These are phyloP conservation scores for Lasioglossum malachurum DNA, from an alignment of 2,888 invertebrate species.

Conservation along the genomic window DNA sequence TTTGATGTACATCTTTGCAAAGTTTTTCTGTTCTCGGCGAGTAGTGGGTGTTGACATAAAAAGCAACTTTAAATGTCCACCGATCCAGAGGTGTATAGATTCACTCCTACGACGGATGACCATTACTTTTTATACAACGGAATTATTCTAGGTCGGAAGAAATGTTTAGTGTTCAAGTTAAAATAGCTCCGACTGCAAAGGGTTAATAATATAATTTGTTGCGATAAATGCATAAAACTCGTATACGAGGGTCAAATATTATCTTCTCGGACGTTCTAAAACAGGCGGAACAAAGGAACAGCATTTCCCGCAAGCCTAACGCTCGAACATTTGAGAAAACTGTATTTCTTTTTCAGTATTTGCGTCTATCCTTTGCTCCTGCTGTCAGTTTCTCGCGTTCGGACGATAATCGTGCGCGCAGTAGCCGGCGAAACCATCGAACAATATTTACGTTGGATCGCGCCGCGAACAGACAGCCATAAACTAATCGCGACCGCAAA, in stretches of 20 bases:
- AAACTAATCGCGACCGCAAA: slow-evolving; percentile 18
- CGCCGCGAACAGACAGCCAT: not conserved
- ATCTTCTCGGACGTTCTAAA: not conserved
- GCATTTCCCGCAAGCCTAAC: not conserved
- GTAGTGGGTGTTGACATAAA: too few relatives aligned
- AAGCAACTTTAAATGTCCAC: too few relatives aligned
- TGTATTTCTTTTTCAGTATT: not conserved
- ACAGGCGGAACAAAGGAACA: not conserved
- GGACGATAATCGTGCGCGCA: slow-evolving; percentile 20
- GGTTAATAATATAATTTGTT: too few relatives aligned
- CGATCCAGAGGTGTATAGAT: too few relatives aligned
- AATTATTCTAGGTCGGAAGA: too few relatives aligned
- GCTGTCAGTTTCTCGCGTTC: slow-evolving; percentile 29
- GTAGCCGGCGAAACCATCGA: slow-evolving; percentile 25
- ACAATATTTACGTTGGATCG: slow-evolving; percentile 34
- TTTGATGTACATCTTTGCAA: too few relatives aligned
- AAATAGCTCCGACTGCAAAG: too few relatives aligned
- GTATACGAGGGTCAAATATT: not conserved
- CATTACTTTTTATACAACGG: too few relatives aligned
- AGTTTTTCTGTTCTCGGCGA: too few relatives aligned
- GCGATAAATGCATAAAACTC: not conserved
- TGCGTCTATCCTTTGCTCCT: slow-evolving; percentile 7
- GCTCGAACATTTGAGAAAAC: not conserved
- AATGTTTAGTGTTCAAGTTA: too few relatives aligned
- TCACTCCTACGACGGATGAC: too few relatives aligned